phyloP scores from a whole-genome alignment of 2,888 invertebrate species.

The Pristionchus arcanus region DNA sequence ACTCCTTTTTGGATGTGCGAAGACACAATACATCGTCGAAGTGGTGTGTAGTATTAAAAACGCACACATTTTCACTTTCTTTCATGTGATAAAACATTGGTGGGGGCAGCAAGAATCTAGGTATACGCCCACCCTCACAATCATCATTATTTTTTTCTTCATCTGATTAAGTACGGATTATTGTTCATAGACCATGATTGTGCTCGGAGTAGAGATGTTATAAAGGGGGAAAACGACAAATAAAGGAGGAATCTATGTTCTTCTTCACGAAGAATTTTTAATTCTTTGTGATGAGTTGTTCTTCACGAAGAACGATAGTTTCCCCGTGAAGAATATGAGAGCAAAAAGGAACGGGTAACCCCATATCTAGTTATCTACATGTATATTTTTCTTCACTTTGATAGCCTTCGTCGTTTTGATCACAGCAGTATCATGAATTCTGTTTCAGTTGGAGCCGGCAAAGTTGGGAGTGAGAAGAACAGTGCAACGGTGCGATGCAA shows the following conservation, averaged over 20 bases:
- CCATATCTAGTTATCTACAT: too few relatives aligned
- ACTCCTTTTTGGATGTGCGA: neutral
- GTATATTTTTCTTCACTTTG: neutral
- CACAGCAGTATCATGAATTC: neutral
- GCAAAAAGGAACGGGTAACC: neutral
- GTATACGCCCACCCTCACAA: neutral
- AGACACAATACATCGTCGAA: slow-evolving; percentile 41
- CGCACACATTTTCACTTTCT: too few relatives aligned
- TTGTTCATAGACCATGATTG: too few relatives aligned
- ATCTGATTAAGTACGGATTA: too few relatives aligned
- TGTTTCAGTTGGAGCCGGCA: slow-evolving; percentile 42
- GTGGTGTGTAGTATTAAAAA: slow-evolving; percentile 19
- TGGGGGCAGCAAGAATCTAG: neutral
- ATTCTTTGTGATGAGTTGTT: neutral
- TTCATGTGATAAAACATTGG: too few relatives aligned
- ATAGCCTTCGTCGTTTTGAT: neutral
- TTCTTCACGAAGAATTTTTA: too few relatives aligned
- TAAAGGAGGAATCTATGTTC: neutral
- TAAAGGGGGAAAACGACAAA: neutral
- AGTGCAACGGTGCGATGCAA: slow-evolving; percentile 72
- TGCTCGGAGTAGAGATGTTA: too few relatives aligned
- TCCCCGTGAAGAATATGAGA: neutral
- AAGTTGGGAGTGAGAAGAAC: slow-evolving; percentile 6
- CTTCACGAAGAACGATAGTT: too few relatives aligned
- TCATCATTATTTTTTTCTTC: too few relatives aligned